These are phyloP conservation scores for Leptodactylus fuscus DNA, from an alignment of 2,113 vertebrate genomes.

Conservation along the genomic window DNA sequence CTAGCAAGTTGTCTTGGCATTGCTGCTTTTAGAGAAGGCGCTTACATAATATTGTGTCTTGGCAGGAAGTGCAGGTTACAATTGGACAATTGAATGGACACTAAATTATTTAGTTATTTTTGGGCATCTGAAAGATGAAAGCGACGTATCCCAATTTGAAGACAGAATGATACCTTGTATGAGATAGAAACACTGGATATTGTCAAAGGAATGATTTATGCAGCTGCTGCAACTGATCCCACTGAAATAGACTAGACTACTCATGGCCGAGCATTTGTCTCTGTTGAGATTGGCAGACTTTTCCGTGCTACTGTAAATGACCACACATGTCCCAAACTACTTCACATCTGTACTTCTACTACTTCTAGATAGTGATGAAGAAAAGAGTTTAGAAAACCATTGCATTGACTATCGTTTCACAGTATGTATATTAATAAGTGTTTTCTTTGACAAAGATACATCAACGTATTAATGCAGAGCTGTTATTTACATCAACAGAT, in stretches of 20 bases:
- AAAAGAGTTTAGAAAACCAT: conserved; percentile 26
- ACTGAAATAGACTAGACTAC: not conserved
- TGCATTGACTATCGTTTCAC: conserved; percentile 66
- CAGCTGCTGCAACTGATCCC: not conserved
- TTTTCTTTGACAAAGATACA: conserved; percentile 66
- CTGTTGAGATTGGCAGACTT: not conserved
- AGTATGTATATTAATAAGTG: conserved; percentile 66
- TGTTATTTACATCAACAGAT: conserved; percentile 75
- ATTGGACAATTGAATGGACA: not conserved
- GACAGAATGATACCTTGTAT: not conserved
- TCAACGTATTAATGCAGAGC: conserved; percentile 64
- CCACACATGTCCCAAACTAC: not conserved
- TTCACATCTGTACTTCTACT: conserved; percentile 23
- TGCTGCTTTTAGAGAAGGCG: not conserved
- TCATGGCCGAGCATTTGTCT: not conserved
- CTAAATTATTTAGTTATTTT: not conserved
- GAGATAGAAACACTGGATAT: not conserved
- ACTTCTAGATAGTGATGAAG: not conserved
- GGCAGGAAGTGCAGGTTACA: not conserved
- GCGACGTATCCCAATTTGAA: not conserved
- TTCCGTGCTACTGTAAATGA: not conserved
- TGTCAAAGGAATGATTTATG: not conserved
- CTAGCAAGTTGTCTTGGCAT: not conserved
- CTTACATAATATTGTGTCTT: not conserved
- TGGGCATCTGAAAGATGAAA: not conserved